Base-by-base conservation (phyloP, 2,888 invertebrate genomes). In the Alviniconcha strummeri region DNA sequence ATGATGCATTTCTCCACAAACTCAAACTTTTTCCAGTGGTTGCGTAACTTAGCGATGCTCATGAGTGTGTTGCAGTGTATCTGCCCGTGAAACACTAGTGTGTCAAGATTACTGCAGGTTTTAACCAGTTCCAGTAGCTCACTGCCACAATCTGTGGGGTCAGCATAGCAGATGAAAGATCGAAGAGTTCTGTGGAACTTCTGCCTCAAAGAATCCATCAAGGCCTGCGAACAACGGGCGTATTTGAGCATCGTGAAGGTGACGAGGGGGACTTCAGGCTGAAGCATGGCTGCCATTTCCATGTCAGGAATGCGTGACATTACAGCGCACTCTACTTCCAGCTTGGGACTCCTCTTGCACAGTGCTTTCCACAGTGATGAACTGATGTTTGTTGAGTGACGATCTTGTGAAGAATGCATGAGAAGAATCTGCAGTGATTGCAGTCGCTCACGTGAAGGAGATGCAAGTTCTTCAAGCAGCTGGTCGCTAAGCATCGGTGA, bases 401-500 rank as follows among this genome's bases (percentile, higher is more conserved):
- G 79, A 7, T 75, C 57, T 8, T 69, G 64, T 11, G 67, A 67
- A 60, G 8, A 6, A 2, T 78, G 74, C 36, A 79, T 64, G 64
- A 64, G 13, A 64, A 64, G 64, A 64, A 64, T 36, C 56, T 89
- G 85, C 36, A 92, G 83, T 3, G 83, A 19, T 52, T 88, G 69
- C 11, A 92, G 85, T 77, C 86, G 89, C n/a, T 83, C 81, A 81
- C 90, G 85, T 1, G 85, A 85, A 19, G 83, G 76, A 2, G 86
- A 84, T 0, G 89, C 86, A 5, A 92, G 83, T 69, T 87, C 86
- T 72, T 83, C 17, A 5, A 92, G 56, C 8, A 91, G 72, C 0
- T 89, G 88, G 69, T 89, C 86, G 71, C 85, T 88, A 8, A 92
- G 60, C 91, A 92, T 91, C 0, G 89, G 88, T 5, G 91, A 90